Percentiles rank a stretch among this genome's conserved stretches.
These are phyloP conservation scores for Amiota minor DNA, from an alignment of 2,888 invertebrate genomes.

Conservation along the genomic window DNA sequence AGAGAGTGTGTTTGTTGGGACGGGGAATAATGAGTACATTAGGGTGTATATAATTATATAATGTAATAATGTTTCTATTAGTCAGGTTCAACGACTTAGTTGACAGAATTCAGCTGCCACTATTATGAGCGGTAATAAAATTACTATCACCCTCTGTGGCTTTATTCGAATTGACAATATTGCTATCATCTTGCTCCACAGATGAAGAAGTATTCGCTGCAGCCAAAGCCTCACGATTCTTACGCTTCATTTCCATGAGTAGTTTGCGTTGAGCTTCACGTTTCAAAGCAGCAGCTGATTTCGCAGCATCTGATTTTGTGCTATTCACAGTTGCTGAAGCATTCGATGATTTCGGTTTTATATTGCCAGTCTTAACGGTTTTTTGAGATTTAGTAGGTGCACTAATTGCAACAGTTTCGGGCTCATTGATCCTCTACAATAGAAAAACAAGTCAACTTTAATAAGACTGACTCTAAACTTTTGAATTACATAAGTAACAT, in stretches of 20 bases:
- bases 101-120: conserved; percentile 58
- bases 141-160: conserved; percentile 20
- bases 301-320: conserved; percentile 48
- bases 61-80: conserved; percentile 35
- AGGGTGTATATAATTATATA: conserved; percentile 37
- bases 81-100: conserved; percentile 25
- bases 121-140: not conserved
- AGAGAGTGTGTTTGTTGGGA: conserved; percentile 38
- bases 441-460: not conserved
- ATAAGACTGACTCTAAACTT: not conserved
- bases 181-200: conserved; percentile 20
- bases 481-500: not conserved
- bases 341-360: conserved; percentile 51
- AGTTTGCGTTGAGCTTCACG: conserved; percentile 84
- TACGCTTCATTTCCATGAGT: conserved; percentile 79
- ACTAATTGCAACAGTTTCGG: conserved; percentile 39
- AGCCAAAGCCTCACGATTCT: conserved; percentile 68
- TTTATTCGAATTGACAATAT: conserved; percentile 43
- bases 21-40: conserved; percentile 37
- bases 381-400: conserved; percentile 51
- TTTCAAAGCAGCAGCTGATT: conserved; percentile 75
- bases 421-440: conserved; percentile 33
- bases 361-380: conserved; percentile 53
- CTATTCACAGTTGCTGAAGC: conserved; percentile 48
- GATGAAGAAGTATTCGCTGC: conserved; percentile 39